A percentile compares a stretch with the other conserved stretches of the same genome.
Conservation (phyloP, 92 coral and sea anemone genomes). For the Bergia puertoricense region DNA sequence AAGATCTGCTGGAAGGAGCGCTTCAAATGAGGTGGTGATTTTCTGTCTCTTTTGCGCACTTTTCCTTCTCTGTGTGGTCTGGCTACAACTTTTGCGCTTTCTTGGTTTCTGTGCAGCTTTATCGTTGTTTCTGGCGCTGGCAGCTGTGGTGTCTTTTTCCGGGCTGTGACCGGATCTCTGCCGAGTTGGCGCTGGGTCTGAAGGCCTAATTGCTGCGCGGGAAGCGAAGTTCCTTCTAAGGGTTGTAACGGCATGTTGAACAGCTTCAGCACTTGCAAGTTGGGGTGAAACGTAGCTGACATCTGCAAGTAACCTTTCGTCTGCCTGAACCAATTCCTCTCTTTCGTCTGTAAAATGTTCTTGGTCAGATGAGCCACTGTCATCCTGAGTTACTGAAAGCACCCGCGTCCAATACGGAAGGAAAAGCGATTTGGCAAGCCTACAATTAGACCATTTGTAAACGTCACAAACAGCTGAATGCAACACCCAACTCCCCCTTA, state of each 20-base stretch:
- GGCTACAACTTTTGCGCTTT: constrained; percentile 10
- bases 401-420: constrained; percentile 16
- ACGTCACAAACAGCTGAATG: background rate
- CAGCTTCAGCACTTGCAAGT: constrained; percentile 20
- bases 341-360: constrained; percentile 13
- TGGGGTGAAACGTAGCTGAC: constrained; percentile 30
- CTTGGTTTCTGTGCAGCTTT: background rate
- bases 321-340: constrained; percentile 10
- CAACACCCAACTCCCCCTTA: too few relatives aligned
- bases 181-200: background rate
- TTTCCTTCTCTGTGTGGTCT: constrained; percentile 20
- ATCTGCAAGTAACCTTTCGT: constrained; percentile 23
- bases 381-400: background rate
- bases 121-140: background rate
- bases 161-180: too few relatives aligned
- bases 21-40: constrained; percentile 2
- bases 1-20: background rate
- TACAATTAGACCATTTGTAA: background rate
- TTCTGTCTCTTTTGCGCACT: constrained; percentile 12
- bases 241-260: constrained; percentile 16
- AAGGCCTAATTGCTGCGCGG: background rate
- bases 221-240: constrained; percentile 5
- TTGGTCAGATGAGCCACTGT: constrained; percentile 5
- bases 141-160: too few relatives aligned
- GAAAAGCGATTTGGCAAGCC: background rate